Evolutionary conservation across 2,113 vertebrate genomes (phyloP), one percentile per base, ranked within the genome.

Genomic region (Labrus mixtus): DNA sequence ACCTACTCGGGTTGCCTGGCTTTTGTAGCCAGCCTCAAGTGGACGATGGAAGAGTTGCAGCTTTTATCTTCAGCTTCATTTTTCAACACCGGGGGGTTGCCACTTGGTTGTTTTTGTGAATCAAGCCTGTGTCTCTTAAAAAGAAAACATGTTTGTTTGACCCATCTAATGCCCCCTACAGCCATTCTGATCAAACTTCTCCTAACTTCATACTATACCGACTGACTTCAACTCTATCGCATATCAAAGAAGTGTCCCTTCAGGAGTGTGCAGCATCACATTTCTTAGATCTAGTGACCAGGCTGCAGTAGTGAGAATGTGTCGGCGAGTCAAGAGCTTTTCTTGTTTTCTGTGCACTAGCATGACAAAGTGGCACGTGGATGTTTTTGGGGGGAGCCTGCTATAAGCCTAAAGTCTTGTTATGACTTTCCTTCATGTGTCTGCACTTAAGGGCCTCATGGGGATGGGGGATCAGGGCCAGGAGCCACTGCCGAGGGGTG

Each of bases 331-430:
- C 29, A 17, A 16, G 17, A 37, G 46, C 50, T 54, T 51, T 45
- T 62, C 60, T 64, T 73, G 46, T 64, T 71, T 76, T 70, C 61
- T 66, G 37, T 54, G 56, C 46, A 37, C 23, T 61, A 29, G 61
- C 50, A 19, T 57, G 69, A 62, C 19, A 62, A 0, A 0, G 41
- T 45, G 58, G 61, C 62, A 45, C 19, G 33, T 72, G 55, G 37
- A 48, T 61, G 72, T 45, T 55, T 55, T 58, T 37, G 8, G 20
- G 55, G 36, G 60, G 68, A 77, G 57, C 33, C 50, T 55, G 22
- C 29, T 25, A 4, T 23, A 58, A 57, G 57, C 39, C 10, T 43
- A 55, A 19, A 50, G 22, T 76, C 48, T 72, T 75, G 73, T 66
- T 54, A 12, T 75, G 68, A 68, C 9, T 71, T 51, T 19, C 41